Evolutionary conservation across 2,888 invertebrate genomes (phyloP), one percentile per base, ranked within the genome.

Genomic region (Tachystola acroxantha): DNA sequence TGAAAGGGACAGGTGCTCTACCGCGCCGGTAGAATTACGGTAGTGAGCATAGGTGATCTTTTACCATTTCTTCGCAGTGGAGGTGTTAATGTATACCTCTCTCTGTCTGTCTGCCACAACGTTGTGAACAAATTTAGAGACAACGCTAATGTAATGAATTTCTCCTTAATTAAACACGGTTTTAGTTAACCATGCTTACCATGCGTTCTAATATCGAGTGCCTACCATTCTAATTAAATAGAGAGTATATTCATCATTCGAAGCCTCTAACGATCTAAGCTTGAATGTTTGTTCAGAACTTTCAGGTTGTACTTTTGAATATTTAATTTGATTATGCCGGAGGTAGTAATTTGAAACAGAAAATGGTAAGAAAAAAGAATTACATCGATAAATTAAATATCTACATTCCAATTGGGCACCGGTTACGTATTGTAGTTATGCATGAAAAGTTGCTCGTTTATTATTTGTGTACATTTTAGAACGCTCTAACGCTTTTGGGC

Each of bases 1-100:
- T 64, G 87, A 88, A 82, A 86, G 85, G 84, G 88, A 87, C 85
- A 82, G 86, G 81, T 84, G 85, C 78, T 77, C 70, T 80, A 81
- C 78, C 74, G 75, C 62, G 85, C 82, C 86, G 73, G 87, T 85
- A 86, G 16, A 16, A 16, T 16, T 16, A 16, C 16, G 16, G 16
- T 16, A 16, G 87, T 86, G 81, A 87, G 78, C 88, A 87, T 82
- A 84, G 84, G 82, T 86, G 87, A 87, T 84, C 87, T 86, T 88
- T 84, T 75, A 77, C 64, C 66, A 77, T 79, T 79, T 74, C 73
- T 74, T 69, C 52, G 57, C 43, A 62, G 61, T 61, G 71, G 57
- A 76, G 72, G 78, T 76, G 75, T 69, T 68, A 77, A 78, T 76
- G 50, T 82, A 80, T 68, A 71, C 42, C 61, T 57, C 43, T 74